Conservation (phyloP, 2,888 invertebrate genomes). For the Pteria penguin region DNA sequence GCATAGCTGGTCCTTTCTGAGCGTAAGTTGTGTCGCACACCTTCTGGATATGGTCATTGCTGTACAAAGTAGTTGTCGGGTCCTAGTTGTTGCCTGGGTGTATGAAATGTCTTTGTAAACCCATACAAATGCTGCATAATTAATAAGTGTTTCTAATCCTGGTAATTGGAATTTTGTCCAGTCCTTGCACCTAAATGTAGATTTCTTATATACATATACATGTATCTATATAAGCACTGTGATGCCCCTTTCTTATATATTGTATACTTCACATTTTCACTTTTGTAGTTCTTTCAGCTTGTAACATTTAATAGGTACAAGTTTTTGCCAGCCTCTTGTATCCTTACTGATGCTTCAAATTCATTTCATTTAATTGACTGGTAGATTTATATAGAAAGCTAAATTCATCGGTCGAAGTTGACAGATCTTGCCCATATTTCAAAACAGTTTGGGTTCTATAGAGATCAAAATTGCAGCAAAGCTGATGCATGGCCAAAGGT, state of each 20-base stretch:
- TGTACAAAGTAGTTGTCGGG: conserved; percentile 18
- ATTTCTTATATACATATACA: neutral
- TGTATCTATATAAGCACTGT: conserved; percentile 1
- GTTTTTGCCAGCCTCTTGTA: no score
- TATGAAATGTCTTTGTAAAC: neutral
- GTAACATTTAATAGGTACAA: no score
- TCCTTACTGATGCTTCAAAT: no score
- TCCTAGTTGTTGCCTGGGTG: conserved; percentile 13
- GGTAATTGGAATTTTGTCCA: conserved; percentile 7
- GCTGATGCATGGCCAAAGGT: no score
- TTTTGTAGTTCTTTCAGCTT: neutral
- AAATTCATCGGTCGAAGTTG: no score
- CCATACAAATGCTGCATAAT: no score
- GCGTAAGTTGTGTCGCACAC: conserved; percentile 34
- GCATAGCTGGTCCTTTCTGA: conserved; percentile 76
- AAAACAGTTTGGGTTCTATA: no score
- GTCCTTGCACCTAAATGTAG: neutral
- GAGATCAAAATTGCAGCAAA: no score
- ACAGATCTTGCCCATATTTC: no score
- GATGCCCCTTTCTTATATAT: neutral
- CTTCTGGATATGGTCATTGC: conserved; percentile 35
- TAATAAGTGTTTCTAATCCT: neutral
- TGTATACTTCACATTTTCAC: neutral
- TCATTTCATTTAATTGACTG: no score
- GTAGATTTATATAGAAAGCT: no score